A percentile compares a stretch with the other conserved stretches of the same genome.
Conservation (phyloP, 2,797 vertebrate species). For the Ispidina lecontei region DNA sequence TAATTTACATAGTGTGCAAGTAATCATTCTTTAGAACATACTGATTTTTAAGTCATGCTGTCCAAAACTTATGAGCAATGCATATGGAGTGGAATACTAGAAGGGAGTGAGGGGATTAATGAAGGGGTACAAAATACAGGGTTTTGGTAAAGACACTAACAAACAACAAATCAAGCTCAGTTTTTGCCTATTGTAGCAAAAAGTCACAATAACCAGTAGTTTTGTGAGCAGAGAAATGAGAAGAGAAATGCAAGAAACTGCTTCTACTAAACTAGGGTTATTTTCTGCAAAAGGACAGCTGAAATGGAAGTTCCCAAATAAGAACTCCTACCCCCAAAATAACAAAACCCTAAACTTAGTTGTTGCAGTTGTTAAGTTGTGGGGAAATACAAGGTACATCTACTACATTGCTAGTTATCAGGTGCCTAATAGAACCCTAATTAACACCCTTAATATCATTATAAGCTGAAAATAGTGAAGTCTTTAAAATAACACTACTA, state of each 20-base stretch:
- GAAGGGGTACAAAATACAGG: neutral
- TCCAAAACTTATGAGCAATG: neutral
- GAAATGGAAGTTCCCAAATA: conserved; percentile 13
- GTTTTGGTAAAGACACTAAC: neutral
- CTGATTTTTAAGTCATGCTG: neutral
- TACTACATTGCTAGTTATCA: neutral
- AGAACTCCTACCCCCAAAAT: neutral
- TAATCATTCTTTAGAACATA: neutral
- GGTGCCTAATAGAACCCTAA: neutral
- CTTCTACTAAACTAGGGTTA: neutral
- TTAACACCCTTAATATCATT: neutral
- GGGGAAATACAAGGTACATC: neutral
- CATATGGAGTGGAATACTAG: neutral
- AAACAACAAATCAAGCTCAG: neutral
- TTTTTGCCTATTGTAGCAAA: neutral
- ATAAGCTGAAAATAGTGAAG: neutral
- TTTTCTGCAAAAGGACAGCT: neutral
- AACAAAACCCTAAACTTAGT: neutral
- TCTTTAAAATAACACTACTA: neutral
- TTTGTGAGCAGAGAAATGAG: neutral
- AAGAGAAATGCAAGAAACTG: neutral
- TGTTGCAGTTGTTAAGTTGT: neutral
- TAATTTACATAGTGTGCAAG: neutral
- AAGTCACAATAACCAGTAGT: neutral
- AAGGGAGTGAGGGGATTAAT: neutral